Base-by-base conservation (phyloP, 2,797 vertebrate species). In the Pogoniulus pusillus region DNA sequence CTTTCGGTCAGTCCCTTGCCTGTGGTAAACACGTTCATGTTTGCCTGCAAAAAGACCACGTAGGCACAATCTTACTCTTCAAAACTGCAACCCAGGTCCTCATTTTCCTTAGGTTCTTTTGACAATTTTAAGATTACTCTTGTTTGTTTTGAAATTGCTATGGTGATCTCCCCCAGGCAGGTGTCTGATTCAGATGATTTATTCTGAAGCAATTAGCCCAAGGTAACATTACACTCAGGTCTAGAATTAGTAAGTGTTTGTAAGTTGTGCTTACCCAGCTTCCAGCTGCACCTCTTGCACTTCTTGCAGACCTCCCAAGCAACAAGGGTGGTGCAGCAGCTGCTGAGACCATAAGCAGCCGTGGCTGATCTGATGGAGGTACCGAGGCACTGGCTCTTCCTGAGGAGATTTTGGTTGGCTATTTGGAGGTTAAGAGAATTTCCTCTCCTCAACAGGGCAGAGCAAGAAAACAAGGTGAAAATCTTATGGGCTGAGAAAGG, bases 81-180 rank as follows among this genome's bases (percentile, higher is more conserved):
- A 59, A 45, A 91, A 20, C 8, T 17, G 9, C 59, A 73, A 3
- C 16, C 5, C 49, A 29, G 19, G 30, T 49, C 47, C 34, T 82
- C 10, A 0, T 53, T 72, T 90, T 54, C 69, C 55, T 90, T 63
- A 35, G 45, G 39, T 32, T 66, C 22, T 45, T 30, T 45, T 59
- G 62, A 32, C 69, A 45, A 45, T 47, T 79, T 85, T 16, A 22
- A 82, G 45, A 53, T 88, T 87, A 4, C 51, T 57, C 18, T 12
- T 94, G 0, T 94, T 96, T 96, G 90, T 94, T 95, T 91, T 74
- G 86, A 12, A 19, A 74, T 91, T 49, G 34, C 93, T 75, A 66
- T 54, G 72, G 91, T 3, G 51, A 91, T 54, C 43, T 91, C 82
- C 80, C 76, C 80, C 76, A 69, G 51, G 78, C 81, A 94, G 88